phyloP scores from a whole-genome alignment of 2,888 invertebrate genomes.

The Cantharis lateralis region DNA sequence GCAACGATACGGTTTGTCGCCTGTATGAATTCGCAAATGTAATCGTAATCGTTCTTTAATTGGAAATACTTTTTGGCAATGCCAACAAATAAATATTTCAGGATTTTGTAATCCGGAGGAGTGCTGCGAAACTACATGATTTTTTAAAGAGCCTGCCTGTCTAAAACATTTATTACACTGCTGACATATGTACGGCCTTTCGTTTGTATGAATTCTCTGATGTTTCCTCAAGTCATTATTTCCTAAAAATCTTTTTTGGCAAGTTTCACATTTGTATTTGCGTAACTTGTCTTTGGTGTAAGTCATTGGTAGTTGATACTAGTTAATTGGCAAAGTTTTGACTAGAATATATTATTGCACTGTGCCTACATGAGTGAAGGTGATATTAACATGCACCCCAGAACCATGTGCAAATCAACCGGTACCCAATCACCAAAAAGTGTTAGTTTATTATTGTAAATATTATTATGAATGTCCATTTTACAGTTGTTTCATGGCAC shows the following conservation, averaged over 20 bases:
- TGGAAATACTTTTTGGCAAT: constrained; percentile 77
- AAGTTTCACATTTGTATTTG: constrained; percentile 64
- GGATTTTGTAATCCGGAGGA: constrained; percentile 51
- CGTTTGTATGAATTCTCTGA: constrained; percentile 67
- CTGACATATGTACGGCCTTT: constrained; percentile 66
- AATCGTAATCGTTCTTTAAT: constrained; percentile 74
- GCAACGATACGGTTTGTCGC: constrained; percentile 71
- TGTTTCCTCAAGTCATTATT: constrained; percentile 72
- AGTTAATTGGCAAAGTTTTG: constrained; percentile 28
- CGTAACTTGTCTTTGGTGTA: constrained; percentile 55
- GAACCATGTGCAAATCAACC: constrained; percentile 44
- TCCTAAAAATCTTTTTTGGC: constrained; percentile 66
- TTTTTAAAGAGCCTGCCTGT: constrained; percentile 67
- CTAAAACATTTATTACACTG: constrained; percentile 68
- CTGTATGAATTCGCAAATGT: constrained; percentile 76
- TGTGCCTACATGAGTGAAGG: constrained; percentile 25
- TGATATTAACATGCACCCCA: constrained; percentile 46
- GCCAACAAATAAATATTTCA: constrained; percentile 68
- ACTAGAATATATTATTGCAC: constrained; percentile 36
- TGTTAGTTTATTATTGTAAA: constrained; percentile 36
- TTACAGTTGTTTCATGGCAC: constrained; percentile 21
- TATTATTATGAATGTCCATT: constrained; percentile 28
- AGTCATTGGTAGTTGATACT: constrained; percentile 54
- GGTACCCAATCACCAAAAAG: constrained; percentile 50
- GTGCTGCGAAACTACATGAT: constrained; percentile 66